Conservation (phyloP, 2,797 vertebrate species). For the Cephalopachus bancanus region DNA sequence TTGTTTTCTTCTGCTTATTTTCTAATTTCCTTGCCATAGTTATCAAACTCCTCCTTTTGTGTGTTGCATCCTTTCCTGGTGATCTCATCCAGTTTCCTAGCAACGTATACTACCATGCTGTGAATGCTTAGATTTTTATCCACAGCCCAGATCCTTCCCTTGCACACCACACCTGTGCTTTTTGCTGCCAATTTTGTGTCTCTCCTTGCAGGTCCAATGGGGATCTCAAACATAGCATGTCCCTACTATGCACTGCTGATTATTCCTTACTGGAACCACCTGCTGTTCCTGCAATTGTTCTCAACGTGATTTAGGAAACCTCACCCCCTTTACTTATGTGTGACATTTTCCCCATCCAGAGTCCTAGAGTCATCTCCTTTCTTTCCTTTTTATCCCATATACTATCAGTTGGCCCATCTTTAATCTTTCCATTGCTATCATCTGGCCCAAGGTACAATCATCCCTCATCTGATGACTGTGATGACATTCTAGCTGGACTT, state of each 20-base stretch:
- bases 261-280: not conserved
- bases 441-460: not conserved
- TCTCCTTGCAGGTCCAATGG: not conserved
- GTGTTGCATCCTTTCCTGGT: not conserved
- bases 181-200: not conserved
- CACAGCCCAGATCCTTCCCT: not conserved
- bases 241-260: not conserved
- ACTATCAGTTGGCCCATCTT: not conserved
- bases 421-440: not conserved
- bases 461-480: not conserved
- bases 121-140: not conserved
- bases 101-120: not conserved
- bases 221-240: not conserved
- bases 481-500: not conserved
- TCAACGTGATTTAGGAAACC: not conserved
- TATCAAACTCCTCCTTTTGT: not conserved
- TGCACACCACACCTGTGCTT: not conserved
- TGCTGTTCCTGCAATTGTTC: not conserved
- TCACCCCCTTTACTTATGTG: not conserved
- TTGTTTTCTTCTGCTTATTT: rapidly evolving
- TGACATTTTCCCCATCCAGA: not conserved
- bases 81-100: not conserved
- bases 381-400: not conserved
- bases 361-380: not conserved
- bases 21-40: not conserved